Percentiles rank a stretch among this genome's conserved stretches.
These are phyloP conservation scores for Rhinella marina DNA, from an alignment of 2,797 vertebrate genomes.

Conservation along the genomic window DNA sequence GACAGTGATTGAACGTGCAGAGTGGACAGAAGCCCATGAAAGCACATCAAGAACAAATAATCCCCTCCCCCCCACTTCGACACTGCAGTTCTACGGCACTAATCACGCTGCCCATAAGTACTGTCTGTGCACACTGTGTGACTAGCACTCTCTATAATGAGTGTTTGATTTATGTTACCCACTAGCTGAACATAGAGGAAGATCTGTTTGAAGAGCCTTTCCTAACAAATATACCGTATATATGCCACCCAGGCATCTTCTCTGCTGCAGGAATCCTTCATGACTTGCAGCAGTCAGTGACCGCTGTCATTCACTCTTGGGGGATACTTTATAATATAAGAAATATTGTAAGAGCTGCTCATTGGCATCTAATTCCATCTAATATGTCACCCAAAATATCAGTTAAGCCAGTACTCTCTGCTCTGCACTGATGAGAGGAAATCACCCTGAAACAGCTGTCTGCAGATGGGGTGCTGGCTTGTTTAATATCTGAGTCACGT, in stretches of 20 bases:
- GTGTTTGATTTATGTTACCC: neutral
- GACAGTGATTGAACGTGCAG: neutral
- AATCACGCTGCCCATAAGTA: neutral
- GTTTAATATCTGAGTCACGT: no score
- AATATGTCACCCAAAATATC: no score
- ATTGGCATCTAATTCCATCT: neutral
- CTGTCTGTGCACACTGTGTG: neutral
- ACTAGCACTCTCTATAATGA: neutral
- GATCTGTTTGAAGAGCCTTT: neutral
- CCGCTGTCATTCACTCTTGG: neutral
- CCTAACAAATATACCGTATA: neutral
- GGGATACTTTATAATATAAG: neutral
- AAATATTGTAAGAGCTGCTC: neutral
- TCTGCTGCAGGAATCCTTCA: neutral
- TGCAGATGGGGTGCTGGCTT: no score
- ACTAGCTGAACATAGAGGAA: neutral
- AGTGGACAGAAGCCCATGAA: neutral
- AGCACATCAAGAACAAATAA: neutral
- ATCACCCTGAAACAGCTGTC: no score
- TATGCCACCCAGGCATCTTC: neutral
- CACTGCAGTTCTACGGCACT: neutral
- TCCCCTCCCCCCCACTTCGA: neutral
- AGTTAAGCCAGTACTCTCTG: no score
- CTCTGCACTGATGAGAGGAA: no score
- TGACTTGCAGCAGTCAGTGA: neutral